Conservation (phyloP, 2,888 invertebrate genomes). For the Spisula subtruncata region DNA sequence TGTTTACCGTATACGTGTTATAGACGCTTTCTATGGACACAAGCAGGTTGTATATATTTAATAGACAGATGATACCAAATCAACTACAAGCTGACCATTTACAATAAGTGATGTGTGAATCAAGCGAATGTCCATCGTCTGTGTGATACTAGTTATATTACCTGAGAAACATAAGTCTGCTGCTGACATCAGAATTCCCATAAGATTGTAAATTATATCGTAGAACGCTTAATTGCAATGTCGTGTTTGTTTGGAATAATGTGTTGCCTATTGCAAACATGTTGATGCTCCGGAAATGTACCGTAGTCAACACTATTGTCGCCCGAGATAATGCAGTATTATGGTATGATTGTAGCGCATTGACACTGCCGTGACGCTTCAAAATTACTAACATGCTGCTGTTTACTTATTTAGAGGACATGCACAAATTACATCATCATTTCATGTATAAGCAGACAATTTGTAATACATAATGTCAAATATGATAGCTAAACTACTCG, state of each 20-base stretch:
- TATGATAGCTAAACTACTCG: too few species aligned
- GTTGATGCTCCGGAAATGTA: conserved; percentile 1
- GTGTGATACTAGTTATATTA: too few species aligned
- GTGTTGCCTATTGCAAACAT: not conserved
- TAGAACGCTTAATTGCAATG: not conserved
- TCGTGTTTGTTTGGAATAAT: not conserved
- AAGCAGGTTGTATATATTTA: too few species aligned
- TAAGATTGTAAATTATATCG: not conserved
- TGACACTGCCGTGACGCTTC: not conserved
- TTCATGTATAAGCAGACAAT: not conserved
- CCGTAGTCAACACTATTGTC: not conserved
- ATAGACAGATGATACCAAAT: too few species aligned
- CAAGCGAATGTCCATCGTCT: too few species aligned
- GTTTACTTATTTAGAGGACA: not conserved
- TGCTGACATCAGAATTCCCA: too few species aligned
- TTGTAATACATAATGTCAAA: not conserved
- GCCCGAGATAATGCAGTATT: not conserved
- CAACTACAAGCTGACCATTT: too few species aligned
- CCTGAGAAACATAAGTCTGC: too few species aligned
- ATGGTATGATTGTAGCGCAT: not conserved
- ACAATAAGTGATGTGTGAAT: too few species aligned
- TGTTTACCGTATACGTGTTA: too few species aligned
- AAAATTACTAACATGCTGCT: not conserved
- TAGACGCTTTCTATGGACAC: too few species aligned
- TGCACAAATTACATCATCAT: not conserved